phyloP scores from a whole-genome alignment of 53 echinoderm and acorn worm species.

The Mesocentrotus franciscanus region DNA sequence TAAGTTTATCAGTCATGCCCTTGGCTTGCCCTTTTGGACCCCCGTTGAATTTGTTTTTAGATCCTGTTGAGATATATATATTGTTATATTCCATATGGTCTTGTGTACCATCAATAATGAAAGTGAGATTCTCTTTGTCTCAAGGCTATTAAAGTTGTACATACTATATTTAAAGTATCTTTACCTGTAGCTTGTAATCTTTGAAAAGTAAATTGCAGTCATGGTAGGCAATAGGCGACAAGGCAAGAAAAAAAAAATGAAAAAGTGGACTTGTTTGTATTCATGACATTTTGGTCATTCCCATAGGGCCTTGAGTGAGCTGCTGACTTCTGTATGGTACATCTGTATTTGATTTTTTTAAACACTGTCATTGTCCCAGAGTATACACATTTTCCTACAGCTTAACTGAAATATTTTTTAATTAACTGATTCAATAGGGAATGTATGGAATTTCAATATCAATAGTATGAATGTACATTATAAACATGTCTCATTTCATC shows the following conservation, averaged over 20 bases:
- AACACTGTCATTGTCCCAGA: not conserved
- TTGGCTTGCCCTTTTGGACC: conserved; percentile 14
- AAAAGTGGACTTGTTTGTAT: not conserved
- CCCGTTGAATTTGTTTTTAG: not conserved
- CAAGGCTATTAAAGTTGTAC: not conserved
- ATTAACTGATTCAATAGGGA: not conserved
- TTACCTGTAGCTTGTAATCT: not conserved
- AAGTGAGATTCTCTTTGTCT: not conserved
- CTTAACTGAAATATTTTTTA: not conserved
- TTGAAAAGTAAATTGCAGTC: not conserved
- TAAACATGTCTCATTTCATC: not conserved
- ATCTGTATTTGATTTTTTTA: not conserved
- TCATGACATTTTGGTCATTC: not conserved
- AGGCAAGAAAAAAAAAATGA: not conserved
- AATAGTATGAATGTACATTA: not conserved
- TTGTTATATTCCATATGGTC: not conserved
- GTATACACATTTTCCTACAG: not conserved
- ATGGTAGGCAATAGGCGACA: not conserved
- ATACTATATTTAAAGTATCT: not conserved
- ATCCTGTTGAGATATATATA: not conserved
- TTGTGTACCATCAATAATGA: not conserved
- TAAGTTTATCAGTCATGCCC: not conserved
- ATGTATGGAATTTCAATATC: not conserved
- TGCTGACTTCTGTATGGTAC: not conserved
- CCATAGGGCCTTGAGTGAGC: not conserved